These are phyloP conservation scores for Drosophila lutescens DNA, from an alignment of 2,888 invertebrate genomes.

Conservation along the genomic window DNA sequence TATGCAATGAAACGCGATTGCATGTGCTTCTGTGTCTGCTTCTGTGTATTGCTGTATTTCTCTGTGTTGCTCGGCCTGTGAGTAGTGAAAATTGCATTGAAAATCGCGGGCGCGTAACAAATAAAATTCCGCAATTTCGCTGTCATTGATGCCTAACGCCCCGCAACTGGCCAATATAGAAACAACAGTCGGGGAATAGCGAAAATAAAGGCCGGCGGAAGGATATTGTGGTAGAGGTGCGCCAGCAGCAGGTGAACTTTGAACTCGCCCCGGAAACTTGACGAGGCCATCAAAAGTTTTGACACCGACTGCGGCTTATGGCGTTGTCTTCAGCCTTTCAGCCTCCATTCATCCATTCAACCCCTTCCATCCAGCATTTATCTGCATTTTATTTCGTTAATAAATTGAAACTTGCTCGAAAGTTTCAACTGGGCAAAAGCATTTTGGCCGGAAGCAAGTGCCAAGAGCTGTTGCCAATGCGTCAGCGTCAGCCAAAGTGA, in stretches of 20 bases:
- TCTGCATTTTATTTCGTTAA: conserved; percentile 78
- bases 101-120: conserved; percentile 70
- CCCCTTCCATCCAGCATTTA: conserved; percentile 49
- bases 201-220: not conserved
- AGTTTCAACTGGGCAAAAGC: conserved; percentile 47
- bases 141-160: conserved; percentile 51
- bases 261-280: conserved; percentile 46
- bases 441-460: conserved; percentile 35
- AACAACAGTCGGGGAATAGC: conserved; percentile 4
- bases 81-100: conserved; percentile 63
- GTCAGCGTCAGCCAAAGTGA: conserved; percentile 35
- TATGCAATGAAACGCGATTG: conserved; percentile 38
- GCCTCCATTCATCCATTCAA: not conserved
- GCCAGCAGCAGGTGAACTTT: conserved; percentile 44
- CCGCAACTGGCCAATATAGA: conserved; percentile 34
- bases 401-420: conserved; percentile 72
- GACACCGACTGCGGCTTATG: conserved; percentile 64
- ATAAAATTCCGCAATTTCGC: conserved; percentile 65
- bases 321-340: conserved; percentile 44
- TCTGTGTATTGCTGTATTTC: not conserved
- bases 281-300: conserved; percentile 64
- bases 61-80: conserved; percentile 5
- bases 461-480: conserved; percentile 55
- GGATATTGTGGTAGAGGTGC: not conserved
- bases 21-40: conserved; percentile 10